Evolutionary conservation across 2,888 invertebrate genomes (phyloP).

Genomic region (Catocala nupta): DNA sequence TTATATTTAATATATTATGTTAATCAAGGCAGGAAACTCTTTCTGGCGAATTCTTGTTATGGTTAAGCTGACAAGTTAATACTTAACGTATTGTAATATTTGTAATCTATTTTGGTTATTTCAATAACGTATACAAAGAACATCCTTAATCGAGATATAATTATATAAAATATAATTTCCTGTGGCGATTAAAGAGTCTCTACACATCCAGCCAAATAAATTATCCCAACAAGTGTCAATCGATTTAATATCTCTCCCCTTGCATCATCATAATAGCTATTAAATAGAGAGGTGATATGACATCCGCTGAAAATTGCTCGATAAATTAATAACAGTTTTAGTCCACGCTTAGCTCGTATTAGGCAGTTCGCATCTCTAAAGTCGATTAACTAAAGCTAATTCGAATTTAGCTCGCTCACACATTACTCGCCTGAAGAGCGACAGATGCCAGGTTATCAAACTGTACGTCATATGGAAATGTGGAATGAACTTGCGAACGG

Average conservation of each 20-base stretch:
- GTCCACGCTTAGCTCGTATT: constrained; percentile 56
- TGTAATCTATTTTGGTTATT: too few species aligned
- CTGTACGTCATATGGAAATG: constrained; percentile 42
- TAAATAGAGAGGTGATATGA: constrained; percentile 4
- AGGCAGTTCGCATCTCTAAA: constrained; percentile 57
- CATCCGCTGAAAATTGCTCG: constrained; percentile 34
- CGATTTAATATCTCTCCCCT: neutral
- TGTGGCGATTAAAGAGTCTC: too few species aligned
- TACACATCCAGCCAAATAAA: too few species aligned
- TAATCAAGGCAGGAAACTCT: too few species aligned
- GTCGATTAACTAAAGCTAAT: constrained; percentile 65
- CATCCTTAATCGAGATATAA: too few species aligned
- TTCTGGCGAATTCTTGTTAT: too few species aligned
- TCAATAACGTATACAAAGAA: too few species aligned
- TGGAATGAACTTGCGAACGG: constrained; percentile 34
- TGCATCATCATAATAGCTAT: neutral
- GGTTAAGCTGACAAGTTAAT: too few species aligned
- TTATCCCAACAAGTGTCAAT: neutral
- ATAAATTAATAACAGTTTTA: constrained; percentile 61
- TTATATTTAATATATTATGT: too few species aligned
- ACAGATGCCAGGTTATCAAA: constrained; percentile 51
- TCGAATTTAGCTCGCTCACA: constrained; percentile 63
- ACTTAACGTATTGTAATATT: too few species aligned
- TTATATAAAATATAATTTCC: too few species aligned
- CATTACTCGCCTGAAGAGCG: constrained; percentile 53